Conservation (phyloP, 2,797 vertebrate species). For the Spatula versicolor region DNA sequence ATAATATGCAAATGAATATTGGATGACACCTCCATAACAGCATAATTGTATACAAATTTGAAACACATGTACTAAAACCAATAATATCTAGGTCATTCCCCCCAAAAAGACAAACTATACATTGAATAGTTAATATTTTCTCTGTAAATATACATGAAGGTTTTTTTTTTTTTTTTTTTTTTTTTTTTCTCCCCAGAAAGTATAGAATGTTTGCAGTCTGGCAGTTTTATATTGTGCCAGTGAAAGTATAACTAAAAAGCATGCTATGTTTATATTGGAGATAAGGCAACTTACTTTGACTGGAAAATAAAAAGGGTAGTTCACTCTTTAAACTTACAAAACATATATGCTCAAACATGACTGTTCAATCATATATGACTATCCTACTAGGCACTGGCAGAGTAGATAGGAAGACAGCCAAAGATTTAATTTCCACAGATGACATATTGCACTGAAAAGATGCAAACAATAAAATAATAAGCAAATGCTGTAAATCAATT, state of each 20-base stretch:
- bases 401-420: background rate
- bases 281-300: background rate
- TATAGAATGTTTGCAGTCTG: conserved; percentile 12
- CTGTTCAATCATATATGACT: background rate
- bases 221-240: background rate
- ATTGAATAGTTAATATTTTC: conserved; percentile 44
- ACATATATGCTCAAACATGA: background rate
- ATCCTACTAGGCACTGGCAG: background rate
- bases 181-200: conserved; percentile 11
- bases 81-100: conserved; percentile 58
- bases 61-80: conserved; percentile 39
- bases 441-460: background rate
- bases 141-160: conserved; percentile 39
- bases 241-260: background rate
- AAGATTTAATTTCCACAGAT: background rate
- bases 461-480: background rate
- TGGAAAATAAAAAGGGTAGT: background rate
- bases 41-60: conserved; percentile 62
- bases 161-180: background rate
- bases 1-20: conserved; percentile 23
- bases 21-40: conserved; percentile 44
- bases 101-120: conserved; percentile 56
- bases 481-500: background rate
- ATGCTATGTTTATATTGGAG: background rate
- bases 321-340: background rate